phyloP scores from a whole-genome alignment of 2,113 vertebrate genomes.

The Tyto alba region DNA sequence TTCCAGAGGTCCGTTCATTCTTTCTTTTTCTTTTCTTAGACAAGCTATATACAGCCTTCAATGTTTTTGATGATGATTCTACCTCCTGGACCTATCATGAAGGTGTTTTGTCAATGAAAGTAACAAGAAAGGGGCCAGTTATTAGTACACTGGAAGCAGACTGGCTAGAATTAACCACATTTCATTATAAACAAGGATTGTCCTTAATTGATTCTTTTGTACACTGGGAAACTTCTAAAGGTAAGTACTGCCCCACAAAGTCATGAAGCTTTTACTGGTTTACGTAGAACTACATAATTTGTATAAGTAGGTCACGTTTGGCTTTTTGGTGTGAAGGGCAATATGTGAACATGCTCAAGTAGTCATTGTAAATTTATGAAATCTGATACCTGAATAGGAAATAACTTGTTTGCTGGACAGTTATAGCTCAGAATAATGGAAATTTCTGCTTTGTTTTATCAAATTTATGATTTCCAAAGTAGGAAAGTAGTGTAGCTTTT shows the following conservation, averaged over 20 bases:
- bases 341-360: not conserved
- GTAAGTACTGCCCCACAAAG: constrained; percentile 57
- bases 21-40: constrained; percentile 55
- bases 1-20: not conserved
- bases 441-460: not conserved
- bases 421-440: not conserved
- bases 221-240: constrained; percentile 90
- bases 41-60: constrained; percentile 87
- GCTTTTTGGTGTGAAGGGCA: not conserved
- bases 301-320: not conserved
- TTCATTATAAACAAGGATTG: constrained; percentile 92
- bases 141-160: constrained; percentile 91
- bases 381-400: not conserved
- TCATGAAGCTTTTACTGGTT: not conserved
- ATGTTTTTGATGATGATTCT: constrained; percentile 79
- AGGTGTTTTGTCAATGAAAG: constrained; percentile 86
- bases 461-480: not conserved
- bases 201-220: constrained; percentile 92
- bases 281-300: not conserved
- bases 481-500: not conserved
- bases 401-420: not conserved
- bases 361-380: not conserved
- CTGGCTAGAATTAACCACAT: constrained; percentile 92
- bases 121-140: constrained; percentile 87
- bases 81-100: constrained; percentile 88